Evolutionary conservation across 2,888 invertebrate genomes (phyloP).

Genomic region (Ligdia adustata): DNA sequence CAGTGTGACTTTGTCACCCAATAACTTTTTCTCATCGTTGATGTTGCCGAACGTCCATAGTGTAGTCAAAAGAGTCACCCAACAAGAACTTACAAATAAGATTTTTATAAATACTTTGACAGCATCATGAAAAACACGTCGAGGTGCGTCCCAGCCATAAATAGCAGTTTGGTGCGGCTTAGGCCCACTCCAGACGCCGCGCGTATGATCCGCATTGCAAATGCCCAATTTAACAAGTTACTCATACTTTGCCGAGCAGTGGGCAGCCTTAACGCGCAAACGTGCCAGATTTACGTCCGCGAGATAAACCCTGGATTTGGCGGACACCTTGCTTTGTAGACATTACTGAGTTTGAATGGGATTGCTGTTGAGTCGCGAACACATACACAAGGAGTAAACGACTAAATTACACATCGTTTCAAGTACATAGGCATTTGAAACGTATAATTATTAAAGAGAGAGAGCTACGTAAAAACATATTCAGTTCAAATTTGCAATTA

Average conservation of each 20-base stretch:
- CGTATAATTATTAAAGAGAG: too few relatives aligned
- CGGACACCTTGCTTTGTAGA: conserved; percentile 60
- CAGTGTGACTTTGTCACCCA: too few relatives aligned
- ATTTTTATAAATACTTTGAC: too few relatives aligned
- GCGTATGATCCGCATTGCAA: conserved; percentile 69
- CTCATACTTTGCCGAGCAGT: conserved; percentile 39
- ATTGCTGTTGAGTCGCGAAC: conserved; percentile 9
- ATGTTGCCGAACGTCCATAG: too few relatives aligned
- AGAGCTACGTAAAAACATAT: too few relatives aligned
- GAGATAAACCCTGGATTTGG: conserved; percentile 41
- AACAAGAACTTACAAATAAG: too few relatives aligned
- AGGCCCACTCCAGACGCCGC: conserved; percentile 46
- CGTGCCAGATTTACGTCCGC: conserved; percentile 55
- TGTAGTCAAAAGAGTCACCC: too few relatives aligned
- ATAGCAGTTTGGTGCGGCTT: conserved; percentile 66
- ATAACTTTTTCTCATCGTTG: too few relatives aligned
- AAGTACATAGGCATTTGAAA: too few relatives aligned
- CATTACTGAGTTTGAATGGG: conserved; percentile 29
- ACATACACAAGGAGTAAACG: too few relatives aligned
- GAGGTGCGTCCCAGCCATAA: conserved; percentile 70
- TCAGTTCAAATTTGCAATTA: too few relatives aligned
- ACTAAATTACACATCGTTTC: too few relatives aligned
- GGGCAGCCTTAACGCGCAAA: conserved; percentile 12
- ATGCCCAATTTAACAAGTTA: conserved; percentile 70
- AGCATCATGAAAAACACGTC: conserved; percentile 31